phyloP scores from a whole-genome alignment of 2,888 invertebrate species.

The Hydraecia micacea region DNA sequence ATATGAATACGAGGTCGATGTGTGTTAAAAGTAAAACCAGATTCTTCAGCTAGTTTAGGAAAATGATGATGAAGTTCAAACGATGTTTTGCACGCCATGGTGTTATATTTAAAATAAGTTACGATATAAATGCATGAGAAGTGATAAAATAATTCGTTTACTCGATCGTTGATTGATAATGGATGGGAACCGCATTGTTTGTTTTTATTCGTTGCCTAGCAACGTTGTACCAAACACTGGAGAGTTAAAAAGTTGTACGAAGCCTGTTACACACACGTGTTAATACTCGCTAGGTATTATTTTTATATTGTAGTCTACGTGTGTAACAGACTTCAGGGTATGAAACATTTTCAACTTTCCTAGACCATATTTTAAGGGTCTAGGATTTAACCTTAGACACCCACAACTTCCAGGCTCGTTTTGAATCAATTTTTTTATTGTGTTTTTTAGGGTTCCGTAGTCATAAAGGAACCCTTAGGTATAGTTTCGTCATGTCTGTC shows the following conservation, averaged over 20 bases:
- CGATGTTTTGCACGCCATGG: constrained; percentile 86
- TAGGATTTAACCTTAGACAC: not conserved
- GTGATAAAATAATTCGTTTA: constrained; percentile 15
- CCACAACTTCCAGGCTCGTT: not conserved
- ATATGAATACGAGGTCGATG: constrained; percentile 90
- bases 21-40: constrained; percentile 92
- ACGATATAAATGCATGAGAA: not conserved
- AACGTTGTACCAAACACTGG: constrained; percentile 38
- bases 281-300: not conserved
- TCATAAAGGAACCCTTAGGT: too few relatives aligned
- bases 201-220: constrained; percentile 62
- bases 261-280: not conserved
- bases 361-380: not conserved
- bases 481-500: too few relatives aligned
- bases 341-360: not conserved
- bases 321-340: not conserved
- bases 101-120: constrained; percentile 11
- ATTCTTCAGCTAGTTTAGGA: constrained; percentile 92
- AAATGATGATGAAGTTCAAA: constrained; percentile 92
- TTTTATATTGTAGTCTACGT: not conserved
- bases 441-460: too few relatives aligned
- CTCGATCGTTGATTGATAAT: constrained; percentile 7
- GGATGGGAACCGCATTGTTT: constrained; percentile 48
- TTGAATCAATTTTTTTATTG: not conserved
- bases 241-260: not conserved